Conservation (phyloP, 2,888 invertebrate species). For the Agriopis leucophaearia region DNA sequence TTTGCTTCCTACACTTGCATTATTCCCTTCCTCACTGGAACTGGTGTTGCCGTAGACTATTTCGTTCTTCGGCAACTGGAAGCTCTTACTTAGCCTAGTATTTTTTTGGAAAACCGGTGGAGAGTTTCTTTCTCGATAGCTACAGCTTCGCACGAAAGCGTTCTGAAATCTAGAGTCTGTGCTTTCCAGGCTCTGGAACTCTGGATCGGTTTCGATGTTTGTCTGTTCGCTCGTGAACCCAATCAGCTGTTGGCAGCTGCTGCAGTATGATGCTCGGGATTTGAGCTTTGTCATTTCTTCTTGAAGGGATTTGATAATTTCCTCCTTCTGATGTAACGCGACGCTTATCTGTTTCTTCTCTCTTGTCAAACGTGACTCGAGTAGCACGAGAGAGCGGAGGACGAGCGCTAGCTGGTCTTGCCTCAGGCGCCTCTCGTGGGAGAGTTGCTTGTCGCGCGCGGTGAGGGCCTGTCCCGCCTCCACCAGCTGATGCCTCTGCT, state of each 20-base stretch:
- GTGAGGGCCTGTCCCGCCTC: slow-evolving; percentile 88
- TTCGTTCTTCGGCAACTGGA: slow-evolving; percentile 81
- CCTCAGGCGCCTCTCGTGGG: slow-evolving; percentile 87
- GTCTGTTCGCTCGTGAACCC: slow-evolving; percentile 85
- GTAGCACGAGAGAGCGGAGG: slow-evolving; percentile 89
- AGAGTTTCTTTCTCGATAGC: slow-evolving; percentile 82
- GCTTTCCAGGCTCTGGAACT: slow-evolving; percentile 83
- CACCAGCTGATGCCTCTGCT: slow-evolving; percentile 89
- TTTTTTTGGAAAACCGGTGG: slow-evolving; percentile 84
- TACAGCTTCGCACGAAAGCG: slow-evolving; percentile 80
- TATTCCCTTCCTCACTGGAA: slow-evolving; percentile 83
- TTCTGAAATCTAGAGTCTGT: slow-evolving; percentile 83
- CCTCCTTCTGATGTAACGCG: slow-evolving; percentile 90
- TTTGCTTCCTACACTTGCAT: slow-evolving; percentile 71
- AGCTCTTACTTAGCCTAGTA: slow-evolving; percentile 83
- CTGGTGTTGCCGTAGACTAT: slow-evolving; percentile 80
- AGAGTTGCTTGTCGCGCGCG: slow-evolving; percentile 86
- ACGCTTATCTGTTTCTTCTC: slow-evolving; percentile 91
- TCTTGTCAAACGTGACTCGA: slow-evolving; percentile 90
- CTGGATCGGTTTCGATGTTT: slow-evolving; percentile 83
- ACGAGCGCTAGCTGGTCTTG: slow-evolving; percentile 91
- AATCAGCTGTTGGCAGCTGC: slow-evolving; percentile 81
- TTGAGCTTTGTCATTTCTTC: slow-evolving; percentile 89
- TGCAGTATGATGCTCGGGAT: slow-evolving; percentile 80
- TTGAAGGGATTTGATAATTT: slow-evolving; percentile 89